A percentile compares a stretch with the other conserved stretches of the same genome.
Conservation (phyloP, 2,797 vertebrate species). For the Stomatorhinus walkeri region DNA sequence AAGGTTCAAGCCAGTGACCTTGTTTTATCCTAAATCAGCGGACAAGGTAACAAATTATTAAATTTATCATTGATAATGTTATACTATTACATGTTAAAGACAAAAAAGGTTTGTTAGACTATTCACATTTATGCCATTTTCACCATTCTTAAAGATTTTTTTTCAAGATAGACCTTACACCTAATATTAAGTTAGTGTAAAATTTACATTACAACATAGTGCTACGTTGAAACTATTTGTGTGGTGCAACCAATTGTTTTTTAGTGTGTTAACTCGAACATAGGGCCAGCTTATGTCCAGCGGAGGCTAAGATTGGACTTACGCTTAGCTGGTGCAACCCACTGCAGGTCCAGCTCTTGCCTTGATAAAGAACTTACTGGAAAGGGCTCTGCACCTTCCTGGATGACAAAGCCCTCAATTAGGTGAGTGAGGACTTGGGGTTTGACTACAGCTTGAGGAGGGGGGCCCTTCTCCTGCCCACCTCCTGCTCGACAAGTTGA, state of each 20-base stretch:
- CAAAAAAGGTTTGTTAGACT: not conserved
- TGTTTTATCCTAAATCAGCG: not conserved
- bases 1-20: not conserved
- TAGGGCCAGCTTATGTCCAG: not conserved
- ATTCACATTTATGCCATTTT: not conserved
- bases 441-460: conserved; percentile 95
- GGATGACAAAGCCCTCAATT: conserved; percentile 97
- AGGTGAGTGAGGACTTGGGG: conserved; percentile 98
- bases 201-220: not conserved
- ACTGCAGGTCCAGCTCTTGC: not conserved
- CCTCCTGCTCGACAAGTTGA: conserved; percentile 66
- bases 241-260: not conserved
- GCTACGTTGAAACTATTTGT: not conserved
- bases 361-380: conserved; percentile 65
- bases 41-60: not conserved
- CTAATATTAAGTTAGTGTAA: not conserved
- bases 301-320: not conserved
- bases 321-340: not conserved
- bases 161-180: not conserved
- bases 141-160: not conserved
- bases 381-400: conserved; percentile 97
- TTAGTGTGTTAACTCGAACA: not conserved
- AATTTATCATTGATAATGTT: not conserved
- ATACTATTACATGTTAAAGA: not conserved
- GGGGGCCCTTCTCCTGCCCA: conserved; percentile 70